Conservation (phyloP, 2,113 vertebrate genomes). For the Sinocyclocheilus grahami region DNA sequence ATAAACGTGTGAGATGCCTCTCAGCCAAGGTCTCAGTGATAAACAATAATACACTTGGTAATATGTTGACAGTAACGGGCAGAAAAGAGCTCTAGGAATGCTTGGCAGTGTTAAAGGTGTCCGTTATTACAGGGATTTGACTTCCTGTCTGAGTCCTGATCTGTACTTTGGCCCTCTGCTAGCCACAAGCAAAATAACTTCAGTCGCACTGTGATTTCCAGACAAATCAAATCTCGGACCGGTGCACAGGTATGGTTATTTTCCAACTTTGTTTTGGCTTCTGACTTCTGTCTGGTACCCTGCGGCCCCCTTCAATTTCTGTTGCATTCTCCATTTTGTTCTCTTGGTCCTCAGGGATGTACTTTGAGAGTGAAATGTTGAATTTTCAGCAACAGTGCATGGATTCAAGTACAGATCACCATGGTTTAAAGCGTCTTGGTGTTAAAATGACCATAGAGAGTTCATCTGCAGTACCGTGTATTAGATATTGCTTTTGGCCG, state of each 20-base stretch:
- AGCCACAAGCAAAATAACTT: slow-evolving; percentile 36
- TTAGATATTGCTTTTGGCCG: background rate
- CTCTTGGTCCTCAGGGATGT: background rate
- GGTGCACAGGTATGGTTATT: slow-evolving; percentile 9
- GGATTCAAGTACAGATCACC: background rate
- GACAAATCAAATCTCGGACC: slow-evolving; percentile 16
- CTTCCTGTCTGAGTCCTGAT: background rate
- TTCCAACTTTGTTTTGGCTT: slow-evolving; percentile 12
- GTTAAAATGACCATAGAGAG: slow-evolving; percentile 1
- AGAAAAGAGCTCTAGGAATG: slow-evolving; percentile 10
- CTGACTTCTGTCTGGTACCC: slow-evolving; percentile 25
- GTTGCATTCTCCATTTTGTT: background rate
- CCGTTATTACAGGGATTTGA: slow-evolving; percentile 18
- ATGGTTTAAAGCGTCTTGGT: background rate
- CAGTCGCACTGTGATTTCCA: slow-evolving; percentile 31
- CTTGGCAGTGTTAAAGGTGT: background rate
- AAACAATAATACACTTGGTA: slow-evolving; percentile 38
- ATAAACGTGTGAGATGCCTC: slow-evolving; percentile 10
- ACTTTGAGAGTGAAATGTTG: background rate
- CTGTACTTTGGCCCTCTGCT: slow-evolving; percentile 5
- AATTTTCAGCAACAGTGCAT: background rate
- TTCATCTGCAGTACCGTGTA: background rate
- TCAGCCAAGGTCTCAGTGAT: slow-evolving; percentile 2
- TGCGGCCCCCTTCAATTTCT: background rate
- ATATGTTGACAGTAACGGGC: slow-evolving; percentile 12